Evolutionary conservation across 2,888 invertebrate genomes (phyloP).

Genomic region (Pyrrhosoma nymphula): DNA sequence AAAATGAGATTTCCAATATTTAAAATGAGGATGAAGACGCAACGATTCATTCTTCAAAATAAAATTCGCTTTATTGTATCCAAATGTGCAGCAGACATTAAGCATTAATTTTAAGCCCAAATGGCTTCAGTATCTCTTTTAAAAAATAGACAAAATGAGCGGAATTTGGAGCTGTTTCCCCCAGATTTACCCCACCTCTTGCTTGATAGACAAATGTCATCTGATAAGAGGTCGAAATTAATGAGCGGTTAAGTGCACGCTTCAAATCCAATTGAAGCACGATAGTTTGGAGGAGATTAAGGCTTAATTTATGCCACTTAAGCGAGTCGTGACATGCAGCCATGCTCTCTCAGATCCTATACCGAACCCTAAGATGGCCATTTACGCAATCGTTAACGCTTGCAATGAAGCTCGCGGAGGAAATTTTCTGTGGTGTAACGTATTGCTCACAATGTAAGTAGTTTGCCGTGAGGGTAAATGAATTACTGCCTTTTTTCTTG

Average conservation of each 20-base stretch:
- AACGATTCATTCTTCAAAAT: too few species aligned
- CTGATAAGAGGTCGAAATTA: slow-evolving; percentile 39
- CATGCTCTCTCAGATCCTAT: slow-evolving; percentile 10
- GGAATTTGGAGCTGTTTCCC: neutral
- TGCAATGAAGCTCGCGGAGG: neutral
- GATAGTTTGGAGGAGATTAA: slow-evolving; percentile 56
- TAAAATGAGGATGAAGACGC: too few species aligned
- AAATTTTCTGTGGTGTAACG: neutral
- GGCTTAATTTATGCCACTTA: slow-evolving; percentile 24
- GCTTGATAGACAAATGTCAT: slow-evolving; percentile 16
- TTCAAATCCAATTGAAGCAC: slow-evolving; percentile 39
- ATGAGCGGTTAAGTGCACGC: slow-evolving; percentile 44
- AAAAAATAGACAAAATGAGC: slow-evolving; percentile 13
- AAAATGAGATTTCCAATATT: too few species aligned
- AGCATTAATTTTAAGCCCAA: neutral
- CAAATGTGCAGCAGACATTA: too few species aligned
- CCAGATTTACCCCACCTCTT: neutral
- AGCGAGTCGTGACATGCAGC: slow-evolving; percentile 38
- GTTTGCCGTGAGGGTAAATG: too few species aligned
- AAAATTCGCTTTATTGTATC: too few species aligned
- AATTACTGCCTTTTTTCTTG: too few species aligned
- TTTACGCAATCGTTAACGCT: slow-evolving; percentile 21
- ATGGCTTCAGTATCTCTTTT: neutral
- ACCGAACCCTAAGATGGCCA: neutral
- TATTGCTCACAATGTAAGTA: neutral